Base-by-base conservation (phyloP, 1,140 invertebrate species). In the Tetranychus cinnabarinus region DNA sequence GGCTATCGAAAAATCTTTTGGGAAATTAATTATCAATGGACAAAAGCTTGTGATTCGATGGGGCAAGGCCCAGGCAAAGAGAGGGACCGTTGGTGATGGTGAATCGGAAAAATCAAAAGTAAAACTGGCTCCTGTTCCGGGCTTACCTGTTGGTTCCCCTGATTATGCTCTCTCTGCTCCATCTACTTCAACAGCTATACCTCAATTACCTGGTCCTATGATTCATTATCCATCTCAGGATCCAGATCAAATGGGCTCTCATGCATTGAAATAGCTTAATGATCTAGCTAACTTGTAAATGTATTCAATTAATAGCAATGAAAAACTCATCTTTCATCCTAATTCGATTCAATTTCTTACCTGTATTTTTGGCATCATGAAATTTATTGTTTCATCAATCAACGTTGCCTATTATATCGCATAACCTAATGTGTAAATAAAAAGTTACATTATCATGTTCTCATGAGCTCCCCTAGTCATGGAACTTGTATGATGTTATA, bases 191-290 rank as follows among this genome's bases (percentile, higher is more conserved):
- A 10, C 67, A 37, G 62, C 67, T 37, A 15, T 63, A 8, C 56
- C 64, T 31, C 46, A 60, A 42, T 37, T 58, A 31, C 37, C 48
- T 75, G 0, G 46, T 45, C 15, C 64, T 31, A 64, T 67, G 36
- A 81, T 92, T 50, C 88, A 92, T 72, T 96, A 96, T 77, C 89
- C 89, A 2, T 91, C 87, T 68, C 89, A 93, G 70, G 89, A 96
- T 78, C 89, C 89, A 7, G 82, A 82, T 31, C 78, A 89, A 62
- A 81, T 95, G 76, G 89, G 90, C 0, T 75, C 77, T 13, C 65
- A 67, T 56, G 63, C 50, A 23, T 31, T 62, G 1, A 62, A 58
- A 52, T 58, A 23, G 23, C 23, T 23, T 23, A 52, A 52, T 52
- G n/a, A n/a, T 2, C 46, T 47, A 47, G 23, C 23, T 23, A 23